Percentiles rank a stretch among this genome's conserved stretches.
Evolutionary conservation across 2,113 vertebrate species (phyloP).

Genomic region (Oreochromis niloticus): DNA sequence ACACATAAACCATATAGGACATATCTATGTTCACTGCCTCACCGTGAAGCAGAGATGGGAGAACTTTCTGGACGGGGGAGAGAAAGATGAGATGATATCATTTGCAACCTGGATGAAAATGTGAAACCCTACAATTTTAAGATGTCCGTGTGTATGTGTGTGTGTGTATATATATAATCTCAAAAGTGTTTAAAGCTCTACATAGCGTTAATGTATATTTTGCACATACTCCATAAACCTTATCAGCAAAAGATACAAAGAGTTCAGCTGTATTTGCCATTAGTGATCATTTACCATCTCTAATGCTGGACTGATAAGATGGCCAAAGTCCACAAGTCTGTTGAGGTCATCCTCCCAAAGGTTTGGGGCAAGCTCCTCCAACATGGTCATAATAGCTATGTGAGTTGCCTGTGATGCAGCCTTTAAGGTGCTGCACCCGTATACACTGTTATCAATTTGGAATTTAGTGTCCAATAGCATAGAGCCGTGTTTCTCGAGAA

Average conservation of each 20-base stretch:
- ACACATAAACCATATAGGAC: slow-evolving; percentile 79
- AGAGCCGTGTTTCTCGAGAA: slow-evolving; percentile 65
- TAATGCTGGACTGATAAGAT: slow-evolving; percentile 79
- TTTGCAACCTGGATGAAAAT: background rate
- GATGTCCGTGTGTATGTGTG: background rate
- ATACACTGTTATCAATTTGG: slow-evolving; percentile 48
- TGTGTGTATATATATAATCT: background rate
- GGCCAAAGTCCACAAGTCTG: slow-evolving; percentile 81
- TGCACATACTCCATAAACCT: background rate
- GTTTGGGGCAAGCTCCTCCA: slow-evolving; percentile 81
- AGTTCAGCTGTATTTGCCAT: background rate
- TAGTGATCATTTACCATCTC: slow-evolving; percentile 71
- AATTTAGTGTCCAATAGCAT: slow-evolving; percentile 65
- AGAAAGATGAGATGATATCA: background rate
- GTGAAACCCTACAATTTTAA: background rate
- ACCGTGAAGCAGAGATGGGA: slow-evolving; percentile 77
- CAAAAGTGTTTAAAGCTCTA: background rate
- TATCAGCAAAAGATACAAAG: background rate
- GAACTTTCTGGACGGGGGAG: slow-evolving; percentile 60
- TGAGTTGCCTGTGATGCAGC: slow-evolving; percentile 34
- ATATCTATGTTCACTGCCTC: slow-evolving; percentile 81
- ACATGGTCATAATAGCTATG: slow-evolving; percentile 78
- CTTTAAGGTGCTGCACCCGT: background rate
- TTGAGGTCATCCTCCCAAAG: slow-evolving; percentile 84
- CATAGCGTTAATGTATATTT: background rate